Evolutionary conservation across 2,888 invertebrate species (phyloP).

Genomic region (Troilus luridus): DNA sequence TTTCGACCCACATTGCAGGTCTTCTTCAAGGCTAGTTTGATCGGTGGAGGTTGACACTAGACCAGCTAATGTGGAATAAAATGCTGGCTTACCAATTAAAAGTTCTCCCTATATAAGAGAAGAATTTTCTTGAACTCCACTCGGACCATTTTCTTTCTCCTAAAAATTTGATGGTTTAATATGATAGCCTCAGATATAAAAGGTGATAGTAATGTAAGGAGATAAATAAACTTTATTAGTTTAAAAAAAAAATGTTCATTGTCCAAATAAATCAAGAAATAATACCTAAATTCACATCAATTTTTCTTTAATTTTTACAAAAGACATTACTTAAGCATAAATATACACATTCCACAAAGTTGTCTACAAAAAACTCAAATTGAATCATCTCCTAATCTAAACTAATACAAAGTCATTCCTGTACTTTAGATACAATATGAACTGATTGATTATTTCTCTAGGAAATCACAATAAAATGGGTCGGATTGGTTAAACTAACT

Average conservation of each 20-base stretch:
- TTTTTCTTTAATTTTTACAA: constrained; percentile 31
- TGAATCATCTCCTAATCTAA: constrained; percentile 21
- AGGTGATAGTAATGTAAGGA: neutral
- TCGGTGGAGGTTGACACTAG: too few relatives aligned
- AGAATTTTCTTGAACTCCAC: too few relatives aligned
- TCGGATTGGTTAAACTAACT: neutral
- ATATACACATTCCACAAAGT: constrained; percentile 45
- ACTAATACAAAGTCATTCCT: constrained; percentile 25
- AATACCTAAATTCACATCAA: neutral
- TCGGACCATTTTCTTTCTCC: too few relatives aligned
- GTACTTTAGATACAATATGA: neutral
- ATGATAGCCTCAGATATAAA: neutral
- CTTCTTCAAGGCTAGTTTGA: too few relatives aligned
- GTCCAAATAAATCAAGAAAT: constrained; percentile 28
- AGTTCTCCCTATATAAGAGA: too few relatives aligned
- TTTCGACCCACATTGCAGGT: too few relatives aligned
- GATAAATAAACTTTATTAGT: constrained; percentile 11
- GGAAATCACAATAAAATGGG: neutral
- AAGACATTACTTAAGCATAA: constrained; percentile 5
- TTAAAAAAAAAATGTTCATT: neutral
- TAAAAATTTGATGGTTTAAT: neutral
- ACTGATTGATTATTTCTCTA: constrained; percentile 6
- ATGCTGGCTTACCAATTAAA: too few relatives aligned
- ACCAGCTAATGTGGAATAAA: too few relatives aligned
- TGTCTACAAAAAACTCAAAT: constrained; percentile 17